A percentile compares a stretch with the other conserved stretches of the same genome.
Conservation (phyloP, 2,797 vertebrate species). For the Nothura maculosa region DNA sequence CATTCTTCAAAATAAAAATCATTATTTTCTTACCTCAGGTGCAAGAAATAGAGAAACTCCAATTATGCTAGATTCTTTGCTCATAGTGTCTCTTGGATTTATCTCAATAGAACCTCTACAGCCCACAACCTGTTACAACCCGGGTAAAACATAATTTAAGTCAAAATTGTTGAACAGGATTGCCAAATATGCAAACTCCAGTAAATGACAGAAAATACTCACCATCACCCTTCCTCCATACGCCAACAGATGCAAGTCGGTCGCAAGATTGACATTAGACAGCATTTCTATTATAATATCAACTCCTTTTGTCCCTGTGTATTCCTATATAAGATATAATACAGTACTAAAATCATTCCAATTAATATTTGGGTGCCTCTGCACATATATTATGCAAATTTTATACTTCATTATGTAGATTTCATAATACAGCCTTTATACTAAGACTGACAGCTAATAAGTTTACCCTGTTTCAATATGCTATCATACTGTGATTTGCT, state of each 20-base stretch:
- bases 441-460: neutral
- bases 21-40: conserved; percentile 82
- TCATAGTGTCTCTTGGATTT: conserved; percentile 91
- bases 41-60: conserved; percentile 85
- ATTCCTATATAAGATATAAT: conserved; percentile 72
- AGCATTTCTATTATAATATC: conserved; percentile 95
- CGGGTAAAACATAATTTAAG: neutral
- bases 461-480: neutral
- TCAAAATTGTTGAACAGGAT: fast-evolving
- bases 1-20: neutral
- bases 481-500: neutral
- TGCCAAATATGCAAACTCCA: neutral
- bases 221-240: conserved; percentile 87
- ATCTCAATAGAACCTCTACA: conserved; percentile 89
- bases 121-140: conserved; percentile 86
- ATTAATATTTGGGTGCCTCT: neutral
- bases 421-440: neutral
- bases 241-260: conserved; percentile 89
- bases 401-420: neutral
- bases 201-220: conserved; percentile 50
- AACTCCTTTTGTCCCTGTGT: conserved; percentile 81
- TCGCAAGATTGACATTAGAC: conserved; percentile 90
- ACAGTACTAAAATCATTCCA: too few relatives aligned
- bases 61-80: conserved; percentile 88
- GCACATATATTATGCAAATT: neutral